Base-by-base conservation (phyloP, 2,888 invertebrate species). In the Andrena minutula region DNA sequence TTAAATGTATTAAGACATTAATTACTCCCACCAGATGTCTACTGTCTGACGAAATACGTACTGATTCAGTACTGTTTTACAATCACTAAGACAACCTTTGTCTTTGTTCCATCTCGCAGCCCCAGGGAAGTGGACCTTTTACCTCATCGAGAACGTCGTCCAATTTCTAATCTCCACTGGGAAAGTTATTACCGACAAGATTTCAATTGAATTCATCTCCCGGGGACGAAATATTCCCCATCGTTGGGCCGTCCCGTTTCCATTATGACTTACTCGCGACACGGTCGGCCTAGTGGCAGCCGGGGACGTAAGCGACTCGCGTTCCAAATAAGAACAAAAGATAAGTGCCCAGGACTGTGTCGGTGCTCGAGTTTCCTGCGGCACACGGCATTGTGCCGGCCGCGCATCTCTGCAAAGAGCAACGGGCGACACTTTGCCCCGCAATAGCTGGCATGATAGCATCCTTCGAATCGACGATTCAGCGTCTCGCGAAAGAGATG, bases 391-490 rank as follows among this genome's bases (percentile, higher is more conserved):
- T 61, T 30, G 69, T 58, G 30, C 32, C 35, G 16, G 30, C 20
- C 35, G 16, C 16, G n/a, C 53, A 41, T 72, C 51, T 30, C 58
- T 30, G 23, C 23, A 51, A 72, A 68, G 10, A 51, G 20, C 49
- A 60, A 12, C 61, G 51, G 60, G 12, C 61, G 58, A 70, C 76
- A 79, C 79, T 83, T 83, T 56, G 56, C 30, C 69, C 64, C 56
- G 75, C 63, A 75, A 79, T 81, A 63, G 69, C 75, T 69, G 74
- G 66, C 72, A 12, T 41, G 61, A 51, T 56, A 51, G n/a, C 63
- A 76, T 76, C 70, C 61, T 53, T 71, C 51, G 66, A 23, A 41
- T 64, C 51, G 51, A 20, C 5, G 87, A 86, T 83, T 89, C 84
- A 86, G 84, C 86, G 82, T 85, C 75, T 86, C 80, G 66, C 53